A percentile compares a stretch with the other conserved stretches of the same genome.
Evolutionary conservation across 1,140 invertebrate genomes (phyloP).

Genomic region (Drosophila subobscura): DNA sequence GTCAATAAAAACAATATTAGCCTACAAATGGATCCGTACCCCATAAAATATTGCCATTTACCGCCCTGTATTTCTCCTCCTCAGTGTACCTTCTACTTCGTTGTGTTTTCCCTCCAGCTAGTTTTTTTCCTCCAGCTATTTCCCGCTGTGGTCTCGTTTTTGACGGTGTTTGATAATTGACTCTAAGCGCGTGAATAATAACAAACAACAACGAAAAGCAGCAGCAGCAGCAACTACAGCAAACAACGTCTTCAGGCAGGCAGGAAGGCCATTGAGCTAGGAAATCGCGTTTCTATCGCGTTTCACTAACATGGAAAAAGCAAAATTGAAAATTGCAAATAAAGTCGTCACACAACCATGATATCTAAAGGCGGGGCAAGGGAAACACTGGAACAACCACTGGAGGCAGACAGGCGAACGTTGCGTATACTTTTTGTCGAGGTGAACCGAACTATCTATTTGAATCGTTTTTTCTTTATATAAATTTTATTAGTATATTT

Average conservation of each 20-base stretch:
- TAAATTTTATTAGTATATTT: conserved; percentile 7
- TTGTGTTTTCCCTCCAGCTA: neutral
- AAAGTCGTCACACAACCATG: conserved; percentile 46
- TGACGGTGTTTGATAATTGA: conserved; percentile 69
- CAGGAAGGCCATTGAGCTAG: conserved; percentile 42
- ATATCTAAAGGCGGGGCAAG: conserved; percentile 42
- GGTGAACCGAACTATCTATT: conserved; percentile 43
- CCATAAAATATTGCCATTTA: too few relatives aligned
- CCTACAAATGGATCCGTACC: too few relatives aligned
- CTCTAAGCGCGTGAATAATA: conserved; percentile 77
- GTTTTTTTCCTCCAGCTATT: neutral
- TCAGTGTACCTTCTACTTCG: conserved; percentile 14
- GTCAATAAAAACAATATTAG: too few relatives aligned
- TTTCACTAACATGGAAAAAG: conserved; percentile 74
- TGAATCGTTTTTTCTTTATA: conserved; percentile 1
- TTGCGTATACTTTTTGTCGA: conserved; percentile 64
- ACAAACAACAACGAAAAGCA: conserved; percentile 55
- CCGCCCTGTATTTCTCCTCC: too few relatives aligned
- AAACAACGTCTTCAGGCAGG: conserved; percentile 16
- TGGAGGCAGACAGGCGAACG: conserved; percentile 35
- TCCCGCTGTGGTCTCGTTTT: conserved; percentile 19
- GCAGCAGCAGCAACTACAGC: conserved; percentile 15
- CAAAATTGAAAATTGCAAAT: conserved; percentile 64
- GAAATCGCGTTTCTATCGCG: conserved; percentile 53
- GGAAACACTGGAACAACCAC: conserved; percentile 20